Base-by-base conservation (phyloP, 2,113 vertebrate species). In the Proteles cristata region DNA sequence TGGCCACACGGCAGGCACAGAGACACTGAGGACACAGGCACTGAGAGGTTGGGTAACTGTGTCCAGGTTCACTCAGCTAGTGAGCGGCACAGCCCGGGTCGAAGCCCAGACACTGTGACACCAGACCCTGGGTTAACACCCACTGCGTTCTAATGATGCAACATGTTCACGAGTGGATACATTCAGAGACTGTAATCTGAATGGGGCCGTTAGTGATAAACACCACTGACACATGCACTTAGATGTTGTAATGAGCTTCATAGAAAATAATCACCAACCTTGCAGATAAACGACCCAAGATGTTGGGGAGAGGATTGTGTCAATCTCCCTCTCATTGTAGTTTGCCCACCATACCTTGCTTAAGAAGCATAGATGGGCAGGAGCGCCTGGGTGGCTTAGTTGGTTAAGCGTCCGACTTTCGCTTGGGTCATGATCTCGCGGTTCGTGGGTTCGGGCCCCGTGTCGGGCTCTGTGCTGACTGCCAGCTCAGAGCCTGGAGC, bases 91-190 rank as follows among this genome's bases (percentile, higher is more conserved):
- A 12, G 10, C 33, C 77, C 1, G 2, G 79, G 43, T 53, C 76
- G 63, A 77, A 35, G 76, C 33, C 23, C 11, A 16, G 55, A 11
- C 7, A 9, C 25, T 9, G 26, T 10, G 43, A 53, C 35, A 0
- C 53, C 23, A 1, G 23, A 90, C 23, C 2, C 45, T 21, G 9
- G 7, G 9, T 26, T 17, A 35, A 28, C 7, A 7, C 21, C 21
- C 1, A 0, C 26, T 33, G 14, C 3, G 1, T 63, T 1, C 3
- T 4, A 76, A 11, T 6, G 16, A 68, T 53, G 69, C 48, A 15
- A n/a, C 6, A 33, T 7, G 14, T 23, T 55, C 50, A 53, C 39
- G 14, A 31, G 33, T 5, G 0, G 8, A 23, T 39, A 25, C 23
- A 16, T 58, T 43, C 26, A 73, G 45, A 66, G 17, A 6, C 23